These are phyloP conservation scores for Ceriagrion tenellum DNA, from an alignment of 2,888 invertebrate species.

Conservation along the genomic window DNA sequence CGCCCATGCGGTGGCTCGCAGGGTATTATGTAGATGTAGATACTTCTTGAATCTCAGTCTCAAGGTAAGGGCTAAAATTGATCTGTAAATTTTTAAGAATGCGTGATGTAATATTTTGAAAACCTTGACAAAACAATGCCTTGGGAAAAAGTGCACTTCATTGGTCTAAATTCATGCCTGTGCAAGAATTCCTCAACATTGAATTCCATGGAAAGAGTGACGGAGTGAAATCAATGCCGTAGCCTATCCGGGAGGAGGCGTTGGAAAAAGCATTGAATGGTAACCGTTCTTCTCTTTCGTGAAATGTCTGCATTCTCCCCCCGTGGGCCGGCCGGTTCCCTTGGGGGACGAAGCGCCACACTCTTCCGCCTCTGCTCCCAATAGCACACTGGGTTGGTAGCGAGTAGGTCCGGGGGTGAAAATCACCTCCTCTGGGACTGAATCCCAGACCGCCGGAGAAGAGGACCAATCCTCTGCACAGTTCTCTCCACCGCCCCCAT, in stretches of 20 bases:
- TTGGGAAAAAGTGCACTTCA: no score
- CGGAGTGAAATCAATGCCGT: background rate
- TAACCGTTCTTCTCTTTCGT: background rate
- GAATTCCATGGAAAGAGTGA: no score
- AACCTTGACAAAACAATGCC: background rate
- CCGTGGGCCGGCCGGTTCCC: background rate
- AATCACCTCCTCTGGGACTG: background rate
- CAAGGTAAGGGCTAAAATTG: no score
- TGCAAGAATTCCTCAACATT: no score
- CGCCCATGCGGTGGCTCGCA: no score
- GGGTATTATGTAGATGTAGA: no score
- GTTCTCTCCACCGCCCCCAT: background rate
- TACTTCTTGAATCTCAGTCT: no score
- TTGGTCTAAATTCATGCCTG: no score
- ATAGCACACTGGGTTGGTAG: background rate
- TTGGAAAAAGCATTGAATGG: background rate
- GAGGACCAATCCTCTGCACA: background rate
- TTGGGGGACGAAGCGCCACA: background rate
- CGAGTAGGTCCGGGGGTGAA: background rate
- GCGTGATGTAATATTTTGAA: no score
- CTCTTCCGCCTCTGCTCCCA: background rate
- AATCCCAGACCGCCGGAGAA: background rate
- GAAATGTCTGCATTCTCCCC: background rate
- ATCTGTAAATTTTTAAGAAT: no score
- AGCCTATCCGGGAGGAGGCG: background rate